Evolutionary conservation across 2,113 vertebrate genomes (phyloP).

Genomic region (Cryptomyrus ogoouensis): DNA sequence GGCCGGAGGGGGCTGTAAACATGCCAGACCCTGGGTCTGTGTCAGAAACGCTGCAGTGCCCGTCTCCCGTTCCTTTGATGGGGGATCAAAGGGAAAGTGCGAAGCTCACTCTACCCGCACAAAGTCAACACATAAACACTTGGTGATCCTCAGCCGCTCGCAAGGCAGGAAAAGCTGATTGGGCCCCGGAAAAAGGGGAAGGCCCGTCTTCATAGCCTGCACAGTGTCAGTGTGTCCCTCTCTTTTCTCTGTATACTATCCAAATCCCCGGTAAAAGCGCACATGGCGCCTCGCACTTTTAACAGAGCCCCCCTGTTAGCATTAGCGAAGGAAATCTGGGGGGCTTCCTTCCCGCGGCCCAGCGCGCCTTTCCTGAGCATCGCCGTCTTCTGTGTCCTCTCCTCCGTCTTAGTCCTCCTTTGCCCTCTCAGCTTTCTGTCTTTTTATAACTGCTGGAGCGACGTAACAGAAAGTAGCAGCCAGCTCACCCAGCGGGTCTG

Average conservation of each 20-base stretch:
- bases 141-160: constrained; percentile 27
- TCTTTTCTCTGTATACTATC: constrained; percentile 32
- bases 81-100: constrained; percentile 13
- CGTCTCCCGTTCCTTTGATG: constrained; percentile 27
- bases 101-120: constrained; percentile 19
- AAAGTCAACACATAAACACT: constrained; percentile 28
- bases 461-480: constrained; percentile 28
- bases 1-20: background rate
- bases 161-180: constrained; percentile 30
- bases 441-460: constrained; percentile 18
- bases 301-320: constrained; percentile 42
- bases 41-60: constrained; percentile 20
- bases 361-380: constrained; percentile 47
- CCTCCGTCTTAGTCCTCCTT: constrained; percentile 11
- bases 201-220: constrained; percentile 37
- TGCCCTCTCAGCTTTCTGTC: constrained; percentile 11
- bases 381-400: constrained; percentile 33
- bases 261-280: constrained; percentile 35
- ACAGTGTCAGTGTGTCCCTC: constrained; percentile 33
- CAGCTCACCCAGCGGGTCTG: background rate
- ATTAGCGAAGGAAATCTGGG: constrained; percentile 41
- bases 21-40: constrained; percentile 20
- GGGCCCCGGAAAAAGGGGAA: background rate
- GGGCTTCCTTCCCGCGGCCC: constrained; percentile 35
- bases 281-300: constrained; percentile 30